Percentiles rank a stretch among this genome's conserved stretches.
These are phyloP conservation scores for Loriculus beryllinus DNA, from an alignment of 2,797 vertebrate species.

Conservation along the genomic window DNA sequence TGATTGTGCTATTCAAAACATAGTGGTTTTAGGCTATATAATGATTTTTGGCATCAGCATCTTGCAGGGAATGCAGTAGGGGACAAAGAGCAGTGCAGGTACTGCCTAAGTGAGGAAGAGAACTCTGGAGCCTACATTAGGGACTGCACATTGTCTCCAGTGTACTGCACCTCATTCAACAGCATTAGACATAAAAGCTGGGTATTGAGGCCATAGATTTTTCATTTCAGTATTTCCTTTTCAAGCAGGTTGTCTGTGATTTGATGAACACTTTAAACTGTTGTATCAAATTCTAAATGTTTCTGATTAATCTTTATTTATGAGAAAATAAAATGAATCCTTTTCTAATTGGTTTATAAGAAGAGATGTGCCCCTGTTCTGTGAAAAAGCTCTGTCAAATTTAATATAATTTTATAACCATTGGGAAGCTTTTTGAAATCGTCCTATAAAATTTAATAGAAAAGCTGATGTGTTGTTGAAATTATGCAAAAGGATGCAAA, in stretches of 20 bases:
- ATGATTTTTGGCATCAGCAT: too few relatives aligned
- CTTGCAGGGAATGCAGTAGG: fast-evolving
- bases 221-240: neutral
- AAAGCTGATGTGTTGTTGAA: neutral
- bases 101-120: too few relatives aligned
- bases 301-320: neutral
- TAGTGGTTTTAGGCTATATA: fast-evolving
- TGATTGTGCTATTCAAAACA: neutral
- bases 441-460: neutral
- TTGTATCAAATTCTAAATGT: neutral
- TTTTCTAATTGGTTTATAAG: neutral
- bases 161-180: fast-evolving
- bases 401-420: neutral
- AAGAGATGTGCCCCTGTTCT: neutral
- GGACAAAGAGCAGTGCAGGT: neutral
- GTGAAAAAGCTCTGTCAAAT: neutral
- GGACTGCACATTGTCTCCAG: fast-evolving
- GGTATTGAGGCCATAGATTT: fast-evolving
- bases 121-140: too few relatives aligned
- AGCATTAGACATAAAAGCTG: neutral
- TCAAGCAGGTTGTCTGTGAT: neutral
- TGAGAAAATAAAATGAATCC: neutral
- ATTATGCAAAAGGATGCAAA: neutral
- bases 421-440: neutral
- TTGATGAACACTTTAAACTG: neutral